These are phyloP conservation scores for Syrphus vitripennis DNA, from an alignment of 2,888 invertebrate genomes.

Conservation along the genomic window DNA sequence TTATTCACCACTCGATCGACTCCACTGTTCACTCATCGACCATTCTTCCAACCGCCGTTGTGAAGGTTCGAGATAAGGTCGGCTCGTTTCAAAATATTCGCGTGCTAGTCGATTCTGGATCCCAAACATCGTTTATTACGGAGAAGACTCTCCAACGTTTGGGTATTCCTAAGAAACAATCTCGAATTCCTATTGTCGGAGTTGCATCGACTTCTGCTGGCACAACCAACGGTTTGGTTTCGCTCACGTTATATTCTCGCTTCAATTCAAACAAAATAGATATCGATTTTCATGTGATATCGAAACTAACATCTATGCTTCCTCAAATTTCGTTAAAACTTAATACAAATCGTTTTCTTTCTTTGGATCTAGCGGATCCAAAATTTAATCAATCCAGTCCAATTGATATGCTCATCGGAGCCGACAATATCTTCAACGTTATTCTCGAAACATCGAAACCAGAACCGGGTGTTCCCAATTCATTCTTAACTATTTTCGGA, in stretches of 20 bases:
- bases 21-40: no score
- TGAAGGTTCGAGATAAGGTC: no score
- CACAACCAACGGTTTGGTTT: slow-evolving; percentile 27
- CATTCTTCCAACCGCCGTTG: no score
- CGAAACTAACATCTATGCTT: neutral
- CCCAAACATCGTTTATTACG: slow-evolving; percentile 26
- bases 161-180: slow-evolving; percentile 4
- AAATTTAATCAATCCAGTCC: slow-evolving; percentile 39
- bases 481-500: neutral
- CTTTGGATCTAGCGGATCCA: slow-evolving; percentile 42
- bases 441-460: neutral
- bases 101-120: slow-evolving; percentile 6
- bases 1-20: no score
- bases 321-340: neutral
- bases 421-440: no score
- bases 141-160: slow-evolving; percentile 24
- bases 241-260: slow-evolving; percentile 23
- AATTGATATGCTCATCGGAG: no score
- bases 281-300: neutral
- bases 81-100: no score
- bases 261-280: no score
- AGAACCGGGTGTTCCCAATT: no score
- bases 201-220: slow-evolving; percentile 27
- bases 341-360: neutral
- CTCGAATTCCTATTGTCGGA: slow-evolving; percentile 31